These are phyloP conservation scores for Peromyscus maniculatus DNA, from an alignment of 2,113 vertebrate species.

Conservation along the genomic window DNA sequence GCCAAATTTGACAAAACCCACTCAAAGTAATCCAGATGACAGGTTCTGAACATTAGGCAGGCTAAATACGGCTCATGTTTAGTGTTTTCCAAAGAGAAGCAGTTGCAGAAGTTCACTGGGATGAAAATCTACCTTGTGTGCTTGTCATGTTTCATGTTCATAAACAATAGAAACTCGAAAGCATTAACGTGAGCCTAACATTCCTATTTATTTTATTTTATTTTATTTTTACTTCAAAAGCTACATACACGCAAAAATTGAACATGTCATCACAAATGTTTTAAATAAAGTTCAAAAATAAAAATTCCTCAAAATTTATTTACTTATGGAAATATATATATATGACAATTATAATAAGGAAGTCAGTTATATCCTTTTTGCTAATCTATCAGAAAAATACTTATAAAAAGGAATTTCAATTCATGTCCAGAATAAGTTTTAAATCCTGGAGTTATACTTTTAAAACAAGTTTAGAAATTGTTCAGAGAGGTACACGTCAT, in stretches of 20 bases:
- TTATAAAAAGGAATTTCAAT: conserved; percentile 64
- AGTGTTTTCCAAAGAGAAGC: conserved; percentile 59
- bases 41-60: conserved; percentile 67
- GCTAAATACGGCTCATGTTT: conserved; percentile 67
- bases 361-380: conserved; percentile 56
- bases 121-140: conserved; percentile 43
- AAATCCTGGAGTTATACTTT: conserved; percentile 50
- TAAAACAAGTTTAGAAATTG: conserved; percentile 55
- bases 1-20: conserved; percentile 78
- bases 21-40: conserved; percentile 65
- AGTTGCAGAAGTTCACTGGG: conserved; percentile 56
- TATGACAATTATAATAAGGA: conserved; percentile 71
- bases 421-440: conserved; percentile 65
- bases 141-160: conserved; percentile 20
- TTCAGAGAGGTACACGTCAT: conserved; percentile 28
- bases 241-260: conserved; percentile 72
- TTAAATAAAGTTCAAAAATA: conserved; percentile 81
- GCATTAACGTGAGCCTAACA: conserved; percentile 52
- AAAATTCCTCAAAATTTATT: conserved; percentile 74
- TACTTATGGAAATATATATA: conserved; percentile 68
- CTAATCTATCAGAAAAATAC: conserved; percentile 67
- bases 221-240: conserved; percentile 69
- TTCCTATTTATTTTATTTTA: conserved; percentile 76
- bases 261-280: conserved; percentile 73
- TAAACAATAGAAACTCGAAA: conserved; percentile 52